Evolutionary conservation across 2,113 vertebrate genomes (phyloP).

Genomic region (Plecturocebus donacophilus): DNA sequence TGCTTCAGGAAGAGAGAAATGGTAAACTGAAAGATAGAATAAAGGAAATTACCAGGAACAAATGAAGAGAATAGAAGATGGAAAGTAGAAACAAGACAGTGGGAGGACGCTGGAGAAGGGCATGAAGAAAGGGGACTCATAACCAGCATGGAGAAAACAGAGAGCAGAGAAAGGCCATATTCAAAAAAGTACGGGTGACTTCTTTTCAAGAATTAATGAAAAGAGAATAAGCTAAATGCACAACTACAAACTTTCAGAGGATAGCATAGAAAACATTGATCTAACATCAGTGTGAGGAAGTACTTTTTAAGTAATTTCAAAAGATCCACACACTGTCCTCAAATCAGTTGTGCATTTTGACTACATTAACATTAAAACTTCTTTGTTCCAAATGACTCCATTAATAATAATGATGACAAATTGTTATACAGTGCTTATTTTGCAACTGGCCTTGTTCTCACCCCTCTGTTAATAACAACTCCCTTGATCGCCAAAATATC

Average conservation of each 20-base stretch:
- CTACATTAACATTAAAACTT: background rate
- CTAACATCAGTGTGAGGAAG: too few species aligned
- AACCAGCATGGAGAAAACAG: too few species aligned
- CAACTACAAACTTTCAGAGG: background rate
- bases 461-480: background rate
- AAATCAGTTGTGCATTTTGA: background rate
- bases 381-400: background rate
- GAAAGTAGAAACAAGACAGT: background rate
- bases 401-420: background rate
- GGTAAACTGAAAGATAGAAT: background rate
- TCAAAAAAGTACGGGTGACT: rapidly evolving
- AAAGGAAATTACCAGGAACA: background rate
- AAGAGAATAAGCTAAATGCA: background rate
- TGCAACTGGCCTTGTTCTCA: background rate
- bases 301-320: background rate
- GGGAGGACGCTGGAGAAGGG: rapidly evolving
- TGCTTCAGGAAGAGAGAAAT: background rate
- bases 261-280: background rate
- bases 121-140: background rate
- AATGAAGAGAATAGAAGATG: background rate
- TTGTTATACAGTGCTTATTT: background rate
- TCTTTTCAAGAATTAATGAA: background rate
- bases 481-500: background rate
- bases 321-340: background rate
- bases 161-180: background rate